Percentiles rank a stretch among this genome's conserved stretches.
phyloP scores from a whole-genome alignment of 2,888 invertebrate species.

The Lucinisca nassula region DNA sequence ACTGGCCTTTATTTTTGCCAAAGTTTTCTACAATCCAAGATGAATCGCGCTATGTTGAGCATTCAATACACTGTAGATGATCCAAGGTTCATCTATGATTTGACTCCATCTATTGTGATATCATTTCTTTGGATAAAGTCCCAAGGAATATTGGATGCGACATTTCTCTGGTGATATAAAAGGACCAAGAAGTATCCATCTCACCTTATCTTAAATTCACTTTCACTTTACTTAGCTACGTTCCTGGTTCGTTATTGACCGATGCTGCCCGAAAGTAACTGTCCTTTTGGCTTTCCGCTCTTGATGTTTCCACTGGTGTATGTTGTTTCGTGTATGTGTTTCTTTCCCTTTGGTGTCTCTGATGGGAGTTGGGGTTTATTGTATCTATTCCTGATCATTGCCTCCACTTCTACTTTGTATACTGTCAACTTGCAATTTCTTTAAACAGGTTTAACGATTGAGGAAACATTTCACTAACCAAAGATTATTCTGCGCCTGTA shows the following conservation, averaged over 20 bases:
- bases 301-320: no score
- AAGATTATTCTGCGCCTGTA: neutral
- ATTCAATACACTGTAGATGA: no score
- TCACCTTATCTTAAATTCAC: neutral
- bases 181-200: neutral
- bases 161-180: no score
- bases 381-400: no score
- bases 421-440: neutral
- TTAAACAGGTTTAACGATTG: neutral
- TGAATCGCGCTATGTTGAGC: neutral
- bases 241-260: neutral
- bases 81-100: neutral
- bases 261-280: no score
- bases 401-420: neutral
- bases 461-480: neutral
- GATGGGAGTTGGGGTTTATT: no score
- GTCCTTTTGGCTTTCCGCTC: no score
- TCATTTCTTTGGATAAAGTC: conserved; percentile 7
- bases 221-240: neutral
- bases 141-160: neutral
- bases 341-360: no score
- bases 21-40: neutral
- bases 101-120: neutral
- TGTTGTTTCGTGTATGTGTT: no score
- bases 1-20: neutral